Conservation (phyloP, 1,140 invertebrate species). For the Druon quercuslanigerum region DNA sequence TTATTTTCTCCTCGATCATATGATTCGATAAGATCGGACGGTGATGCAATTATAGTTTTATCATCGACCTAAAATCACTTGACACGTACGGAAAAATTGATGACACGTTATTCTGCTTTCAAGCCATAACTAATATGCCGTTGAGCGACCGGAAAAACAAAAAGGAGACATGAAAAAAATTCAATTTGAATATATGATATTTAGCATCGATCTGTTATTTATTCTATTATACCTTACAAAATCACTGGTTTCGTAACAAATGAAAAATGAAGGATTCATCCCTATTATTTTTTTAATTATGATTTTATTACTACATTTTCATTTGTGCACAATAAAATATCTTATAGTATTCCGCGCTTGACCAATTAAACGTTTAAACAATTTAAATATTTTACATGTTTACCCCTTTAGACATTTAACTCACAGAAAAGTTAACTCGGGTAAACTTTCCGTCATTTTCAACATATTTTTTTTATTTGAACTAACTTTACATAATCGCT, state of each 20-base stretch:
- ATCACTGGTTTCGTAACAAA: not conserved
- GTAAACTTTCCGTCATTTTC: no score
- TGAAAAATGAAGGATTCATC: not conserved
- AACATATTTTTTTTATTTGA: no score
- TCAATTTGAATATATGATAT: constrained; percentile 9
- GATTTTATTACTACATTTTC: not conserved
- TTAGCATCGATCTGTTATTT: not conserved
- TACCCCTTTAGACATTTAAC: no score
- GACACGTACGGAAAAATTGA: constrained; percentile 23
- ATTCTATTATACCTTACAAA: not conserved
- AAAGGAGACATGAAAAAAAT: not conserved
- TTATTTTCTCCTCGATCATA: constrained; percentile 9
- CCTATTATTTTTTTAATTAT: not conserved
- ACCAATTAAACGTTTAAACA: no score
- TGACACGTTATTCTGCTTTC: constrained; percentile 12
- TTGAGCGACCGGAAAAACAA: not conserved
- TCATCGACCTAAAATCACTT: constrained; percentile 9
- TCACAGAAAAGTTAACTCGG: no score
- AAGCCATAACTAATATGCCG: constrained; percentile 21
- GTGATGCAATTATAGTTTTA: constrained; percentile 9
- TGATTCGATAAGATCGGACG: not conserved
- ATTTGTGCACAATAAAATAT: not conserved
- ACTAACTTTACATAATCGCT: no score
- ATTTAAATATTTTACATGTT: no score
- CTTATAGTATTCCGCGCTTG: no score